Base-by-base conservation (phyloP, 2,113 vertebrate genomes). In the Nerophis lumbriciformis region DNA sequence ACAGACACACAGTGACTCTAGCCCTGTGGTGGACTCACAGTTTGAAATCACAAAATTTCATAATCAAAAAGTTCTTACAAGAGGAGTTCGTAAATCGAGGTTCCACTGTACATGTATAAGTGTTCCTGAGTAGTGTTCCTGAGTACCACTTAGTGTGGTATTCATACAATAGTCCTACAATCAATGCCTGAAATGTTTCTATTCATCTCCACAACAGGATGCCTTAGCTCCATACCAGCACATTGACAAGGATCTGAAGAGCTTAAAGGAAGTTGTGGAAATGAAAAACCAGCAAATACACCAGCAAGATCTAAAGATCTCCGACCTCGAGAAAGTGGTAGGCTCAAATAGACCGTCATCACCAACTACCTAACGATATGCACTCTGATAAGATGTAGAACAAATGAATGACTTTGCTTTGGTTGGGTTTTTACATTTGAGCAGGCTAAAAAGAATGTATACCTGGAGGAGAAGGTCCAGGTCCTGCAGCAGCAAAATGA, bases 231-330 rank as follows among this genome's bases (percentile, higher is more conserved):
- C 96, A 0, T 99, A 98, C 72, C 92, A 94, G 76, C 94, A 98
- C 84, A 91, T 99, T 66, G 94, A 98, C 70, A 88, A 98, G 80
- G 96, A 99, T 52, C 87, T 98, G 80, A 93, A 89, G 79, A 99
- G 97, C 68, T 84, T 99, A 70, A 96, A 94, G 75, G 94, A 97
- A 50, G 92, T 98, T 39, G 84, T 99, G 38, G 95, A 98, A 81
- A 95, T 99, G 94, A 98, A 98, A 86, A 98, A 96, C 81, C 91
- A 93, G 66, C 95, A 96, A 71, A 99, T 99, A 67, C 97, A 97
- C 74, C 90, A 96, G 49, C 97, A 98, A 65, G 95, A 99, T 73
- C 95, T 93, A 82, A 94, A 92, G 81, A 98, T 99, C 9, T 87
- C 94, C 44, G 93, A 98, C 55, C 84, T 98, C 72, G 94, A 98